Base-by-base conservation (phyloP, 2,113 vertebrate genomes). In the Neomonachus schauinslandi region DNA sequence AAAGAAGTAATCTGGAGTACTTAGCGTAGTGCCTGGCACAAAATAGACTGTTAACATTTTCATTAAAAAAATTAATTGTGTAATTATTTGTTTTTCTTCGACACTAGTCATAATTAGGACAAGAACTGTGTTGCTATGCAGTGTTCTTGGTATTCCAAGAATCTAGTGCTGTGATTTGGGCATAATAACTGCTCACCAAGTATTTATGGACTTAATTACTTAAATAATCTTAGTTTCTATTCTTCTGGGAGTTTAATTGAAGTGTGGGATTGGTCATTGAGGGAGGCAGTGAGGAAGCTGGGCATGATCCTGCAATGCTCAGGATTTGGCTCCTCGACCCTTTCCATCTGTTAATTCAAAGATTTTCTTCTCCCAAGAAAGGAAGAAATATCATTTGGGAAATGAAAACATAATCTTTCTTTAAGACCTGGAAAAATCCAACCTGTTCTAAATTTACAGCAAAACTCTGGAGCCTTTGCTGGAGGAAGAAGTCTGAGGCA, bases 251-350 rank as follows among this genome's bases (percentile, higher is more conserved):
- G 8, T 46, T 51, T 55, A 39, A 51, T 2, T 82, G 3, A 85
- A 93, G 61, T 71, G 7, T 53, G 36, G 6, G 39, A 33, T 18
- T 85, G 18, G 19, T 55, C 19, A 8, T n/a, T 82, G 18, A 83
- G 9, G 7, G 5, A 46, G 6, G 4, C 7, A 71, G 5, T 0
- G 2, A 5, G 0, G n/a, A 69, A 86, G 8, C 1, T 0, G 2
- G 10, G 21, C 19, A 12, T 18, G 10, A 59, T 53, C 57, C 53
- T 76, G 12, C 4, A 51, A 39, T 85, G 24, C 14, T 7, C 22
- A 69, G 4, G 2, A 49, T 80, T 53, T 81, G 36, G 13, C 14
- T 92, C 4, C 39, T 46, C 53, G 36, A n/a, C 22, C 16, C 4
- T 61, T 91, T 82, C 36, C 42, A 36, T 83, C 24, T 91, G 9